phyloP scores from a whole-genome alignment of 2,797 vertebrate genomes.

The Rhynchotus rufescens region DNA sequence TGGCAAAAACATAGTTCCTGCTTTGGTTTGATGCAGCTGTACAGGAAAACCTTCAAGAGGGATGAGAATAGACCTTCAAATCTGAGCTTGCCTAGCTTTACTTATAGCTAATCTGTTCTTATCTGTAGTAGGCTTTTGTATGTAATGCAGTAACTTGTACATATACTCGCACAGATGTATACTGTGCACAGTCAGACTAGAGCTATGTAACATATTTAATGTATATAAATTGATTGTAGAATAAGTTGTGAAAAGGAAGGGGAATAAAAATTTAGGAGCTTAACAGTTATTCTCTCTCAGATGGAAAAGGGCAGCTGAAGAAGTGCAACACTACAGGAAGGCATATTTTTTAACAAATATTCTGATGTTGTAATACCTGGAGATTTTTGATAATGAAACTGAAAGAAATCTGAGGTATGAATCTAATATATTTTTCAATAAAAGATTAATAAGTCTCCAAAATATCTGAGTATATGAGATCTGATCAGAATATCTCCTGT shows the following conservation, averaged over 20 bases:
- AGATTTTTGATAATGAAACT: neutral
- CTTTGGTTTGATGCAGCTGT: neutral
- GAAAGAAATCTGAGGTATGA: neutral
- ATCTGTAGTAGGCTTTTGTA: too few species aligned
- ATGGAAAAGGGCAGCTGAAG: neutral
- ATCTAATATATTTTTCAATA: neutral
- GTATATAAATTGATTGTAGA: neutral
- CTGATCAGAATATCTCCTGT: neutral
- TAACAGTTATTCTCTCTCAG: neutral
- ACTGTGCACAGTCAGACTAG: neutral
- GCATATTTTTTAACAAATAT: neutral
- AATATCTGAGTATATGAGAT: neutral
- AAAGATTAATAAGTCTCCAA: neutral
- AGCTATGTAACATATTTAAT: neutral
- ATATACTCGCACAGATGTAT: accelerated
- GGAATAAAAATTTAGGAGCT: neutral
- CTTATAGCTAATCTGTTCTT: neutral
- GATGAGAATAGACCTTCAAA: neutral
- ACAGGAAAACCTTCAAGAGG: neutral
- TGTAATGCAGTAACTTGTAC: too few species aligned
- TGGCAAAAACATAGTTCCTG: neutral
- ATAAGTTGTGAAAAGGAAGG: neutral
- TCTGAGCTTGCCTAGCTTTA: neutral
- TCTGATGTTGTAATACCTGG: neutral
- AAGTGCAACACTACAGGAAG: neutral